These are phyloP conservation scores for Drosophila nannoptera DNA, from an alignment of 1,140 invertebrate genomes.

Conservation along the genomic window DNA sequence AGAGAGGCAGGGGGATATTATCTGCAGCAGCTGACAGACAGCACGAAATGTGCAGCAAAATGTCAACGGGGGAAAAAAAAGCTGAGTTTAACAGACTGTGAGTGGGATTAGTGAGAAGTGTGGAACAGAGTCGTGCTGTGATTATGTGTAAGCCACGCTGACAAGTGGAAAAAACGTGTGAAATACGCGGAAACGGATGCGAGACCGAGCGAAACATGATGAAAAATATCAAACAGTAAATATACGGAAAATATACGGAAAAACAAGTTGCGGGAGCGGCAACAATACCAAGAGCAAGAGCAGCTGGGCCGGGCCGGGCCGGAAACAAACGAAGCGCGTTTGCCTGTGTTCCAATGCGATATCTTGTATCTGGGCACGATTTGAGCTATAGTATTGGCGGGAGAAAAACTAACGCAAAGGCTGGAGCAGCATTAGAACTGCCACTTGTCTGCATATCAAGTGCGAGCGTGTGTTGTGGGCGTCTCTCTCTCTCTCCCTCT, in stretches of 20 bases:
- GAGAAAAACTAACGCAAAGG: constrained; percentile 31
- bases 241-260: constrained; percentile 23
- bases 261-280: background rate
- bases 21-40: constrained; percentile 36
- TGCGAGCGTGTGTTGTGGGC: constrained; percentile 6
- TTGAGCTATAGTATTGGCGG: constrained; percentile 28
- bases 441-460: constrained; percentile 39
- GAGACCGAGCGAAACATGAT: constrained; percentile 52
- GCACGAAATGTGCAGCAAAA: constrained; percentile 26
- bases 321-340: constrained; percentile 19
- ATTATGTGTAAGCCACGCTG: constrained; percentile 50
- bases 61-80: constrained; percentile 41
- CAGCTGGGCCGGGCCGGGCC: constrained; percentile 32
- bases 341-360: constrained; percentile 1
- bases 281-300: constrained; percentile 28
- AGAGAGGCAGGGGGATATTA: background rate
- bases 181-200: constrained; percentile 60
- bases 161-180: constrained; percentile 70
- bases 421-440: constrained; percentile 5
- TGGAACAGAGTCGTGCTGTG: constrained; percentile 7
- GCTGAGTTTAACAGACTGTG: constrained; percentile 43
- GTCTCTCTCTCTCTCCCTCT: background rate
- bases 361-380: constrained; percentile 32
- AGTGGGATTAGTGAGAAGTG: constrained; percentile 6
- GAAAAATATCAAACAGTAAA: constrained; percentile 60